Evolutionary conservation across 2,113 vertebrate genomes (phyloP), one percentile per base, ranked within the genome.

Genomic region (Seriola quinqueradiata): DNA sequence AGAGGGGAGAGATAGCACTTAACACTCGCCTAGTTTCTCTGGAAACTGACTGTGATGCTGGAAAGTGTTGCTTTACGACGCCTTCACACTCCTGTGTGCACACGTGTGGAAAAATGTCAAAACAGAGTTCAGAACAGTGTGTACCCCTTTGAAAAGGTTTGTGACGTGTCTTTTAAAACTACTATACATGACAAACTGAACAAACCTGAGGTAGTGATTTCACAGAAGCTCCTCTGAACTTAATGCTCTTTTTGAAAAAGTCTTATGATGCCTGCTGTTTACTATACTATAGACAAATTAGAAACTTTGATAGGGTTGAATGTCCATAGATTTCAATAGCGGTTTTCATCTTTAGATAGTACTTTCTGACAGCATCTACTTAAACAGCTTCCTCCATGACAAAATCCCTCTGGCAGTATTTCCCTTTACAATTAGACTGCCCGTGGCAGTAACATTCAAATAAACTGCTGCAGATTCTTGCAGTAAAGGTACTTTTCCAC

Each of bases 1-100:
- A 87, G 42, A 86, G 82, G 21, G 80, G 82, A 82, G 82, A 73
- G 68, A 77, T 25, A 52, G 79, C n/a, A 32, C 61, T 78, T 21
- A 48, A 46, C 42, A 11, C 75, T 82, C 25, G 50, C 59, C 59
- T 83, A 38, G 73, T 85, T 90, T 90, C 86, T 93, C 82, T 86
- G 87, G 87, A 94, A 92, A 92, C 70, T 79, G 73, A 75, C 78
- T 78, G 75, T 59, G 89, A 90, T 68, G 79, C 74, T 92, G 88
- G 88, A 90, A 92, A 92, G 71, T 72, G 80, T 70, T 68, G 66
- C 85, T 83, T 72, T 74, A 54, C 54, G 52, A 90, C 89, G 87
- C 88, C 82, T 75, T 89, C 83, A 66, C 63, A 80, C 83, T 82
- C 70, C 59, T 8, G 46, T 16, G 46, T 25, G 36, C 32, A 36